Percentiles rank a stretch among this genome's conserved stretches.
These are phyloP conservation scores for Azemiops feae DNA, from an alignment of 2,113 vertebrate species.

Conservation along the genomic window DNA sequence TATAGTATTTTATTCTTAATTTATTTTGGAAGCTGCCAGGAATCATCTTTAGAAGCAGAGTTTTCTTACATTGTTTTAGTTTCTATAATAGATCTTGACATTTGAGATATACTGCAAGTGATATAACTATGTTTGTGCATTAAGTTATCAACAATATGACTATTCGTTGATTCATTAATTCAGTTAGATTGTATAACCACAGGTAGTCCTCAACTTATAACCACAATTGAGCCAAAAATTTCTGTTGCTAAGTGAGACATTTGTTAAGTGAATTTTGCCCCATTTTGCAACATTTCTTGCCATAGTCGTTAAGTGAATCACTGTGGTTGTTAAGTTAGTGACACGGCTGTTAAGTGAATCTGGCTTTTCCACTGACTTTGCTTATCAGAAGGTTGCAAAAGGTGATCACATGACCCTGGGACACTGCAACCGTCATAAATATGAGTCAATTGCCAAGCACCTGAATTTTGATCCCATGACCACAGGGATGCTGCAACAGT, in stretches of 20 bases:
- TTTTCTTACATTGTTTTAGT: neutral
- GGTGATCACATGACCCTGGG: neutral
- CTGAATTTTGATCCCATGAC: neutral
- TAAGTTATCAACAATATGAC: neutral
- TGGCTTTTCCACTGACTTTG: neutral
- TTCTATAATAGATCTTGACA: neutral
- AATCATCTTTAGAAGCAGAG: neutral
- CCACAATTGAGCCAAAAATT: neutral
- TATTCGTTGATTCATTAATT: neutral
- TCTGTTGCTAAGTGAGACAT: neutral
- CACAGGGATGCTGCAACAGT: neutral
- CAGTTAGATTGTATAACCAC: neutral
- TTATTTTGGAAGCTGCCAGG: neutral
- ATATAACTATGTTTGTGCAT: neutral
- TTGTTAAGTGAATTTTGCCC: neutral
- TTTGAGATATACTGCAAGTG: neutral
- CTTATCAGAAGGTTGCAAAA: neutral
- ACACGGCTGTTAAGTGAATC: neutral
- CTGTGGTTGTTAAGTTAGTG: neutral
- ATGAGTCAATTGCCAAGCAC: neutral
- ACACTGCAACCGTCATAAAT: neutral
- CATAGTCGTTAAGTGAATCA: neutral
- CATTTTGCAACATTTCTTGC: neutral
- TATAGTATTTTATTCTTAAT: neutral
- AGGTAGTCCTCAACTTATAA: neutral